Evolutionary conservation across 2,113 vertebrate genomes (phyloP), one percentile per base, ranked within the genome.

Genomic region (Podilymbus podiceps): DNA sequence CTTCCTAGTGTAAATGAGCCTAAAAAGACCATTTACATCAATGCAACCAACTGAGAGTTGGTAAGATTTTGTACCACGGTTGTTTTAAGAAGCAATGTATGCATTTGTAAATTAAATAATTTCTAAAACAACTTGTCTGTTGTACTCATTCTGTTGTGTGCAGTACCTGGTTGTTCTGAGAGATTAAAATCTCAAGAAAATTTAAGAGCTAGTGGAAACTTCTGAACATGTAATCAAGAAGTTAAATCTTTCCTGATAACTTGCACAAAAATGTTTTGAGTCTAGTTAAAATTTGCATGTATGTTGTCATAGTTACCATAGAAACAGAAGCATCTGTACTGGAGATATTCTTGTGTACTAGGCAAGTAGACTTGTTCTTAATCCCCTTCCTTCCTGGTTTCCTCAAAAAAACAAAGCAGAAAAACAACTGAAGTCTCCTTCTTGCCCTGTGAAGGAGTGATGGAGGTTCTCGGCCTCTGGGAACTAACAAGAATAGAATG

Each of bases 1-100:
- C 95, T 73, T 97, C 98, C 38, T 98, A 98, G 60, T 95, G 52
- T 85, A 86, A 93, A 55, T 46, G 35, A 75, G 80, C 14, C 33
- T 77, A 46, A 89, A 62, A 73, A 60, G 38, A 86, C 40, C 42
- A 10, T 44, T 86, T 90, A 49, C n/a, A 30, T 85, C 38, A 47
- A 21, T 85, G 84, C 60, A 91, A 13, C 58, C 33, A 66, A 18
- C 30, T 40, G 17, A 53, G 24, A 60, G 75, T 83, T 90, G 23
- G 11, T 89, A 79, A 87, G 38, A 55, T 91, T 91, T 92, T 85
- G 30, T 23, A 69, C 18, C 25, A 2, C 30, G 47, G 6, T 79
- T 77, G 40, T 92, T 94, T 46, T 69, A 33, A 88, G 72, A 75
- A 80, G 30, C 40, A 42, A 3, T 33, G 11, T 86, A 46, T 56